phyloP scores from a whole-genome alignment of 2,797 vertebrate genomes.

The Scolopax bukidnonensis region DNA sequence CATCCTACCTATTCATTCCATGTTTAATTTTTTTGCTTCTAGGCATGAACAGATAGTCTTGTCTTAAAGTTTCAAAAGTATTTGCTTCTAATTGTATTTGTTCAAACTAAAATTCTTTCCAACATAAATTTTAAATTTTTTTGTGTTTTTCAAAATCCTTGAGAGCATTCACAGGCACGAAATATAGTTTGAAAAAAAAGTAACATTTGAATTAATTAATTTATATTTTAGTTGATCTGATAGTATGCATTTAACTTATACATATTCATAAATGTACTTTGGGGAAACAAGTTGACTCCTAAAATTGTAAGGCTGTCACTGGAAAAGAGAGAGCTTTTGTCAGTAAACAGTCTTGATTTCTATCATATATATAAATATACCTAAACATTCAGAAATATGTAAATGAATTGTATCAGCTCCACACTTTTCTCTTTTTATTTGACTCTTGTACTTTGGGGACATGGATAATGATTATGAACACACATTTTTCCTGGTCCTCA shows the following conservation, averaged over 20 bases:
- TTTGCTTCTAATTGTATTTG: constrained; percentile 42
- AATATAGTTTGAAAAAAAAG: constrained; percentile 15
- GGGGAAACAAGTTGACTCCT: background rate
- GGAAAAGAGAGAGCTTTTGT: background rate
- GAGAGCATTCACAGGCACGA: constrained; percentile 40
- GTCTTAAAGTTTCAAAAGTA: constrained; percentile 38
- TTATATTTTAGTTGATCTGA: background rate
- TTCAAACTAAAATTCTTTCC: constrained; percentile 44
- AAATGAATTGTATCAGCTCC: background rate
- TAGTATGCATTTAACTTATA: background rate
- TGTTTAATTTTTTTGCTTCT: constrained; percentile 13
- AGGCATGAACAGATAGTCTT: constrained; percentile 42
- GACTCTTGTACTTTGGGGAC: background rate
- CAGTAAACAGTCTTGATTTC: background rate
- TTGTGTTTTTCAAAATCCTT: constrained; percentile 49
- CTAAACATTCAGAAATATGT: background rate
- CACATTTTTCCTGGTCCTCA: background rate
- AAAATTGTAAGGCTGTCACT: background rate
- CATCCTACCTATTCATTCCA: background rate
- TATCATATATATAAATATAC: background rate
- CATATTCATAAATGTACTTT: background rate
- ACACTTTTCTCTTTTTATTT: background rate
- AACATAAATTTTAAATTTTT: constrained; percentile 56
- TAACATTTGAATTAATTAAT: background rate
- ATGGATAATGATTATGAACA: background rate